Evolutionary conservation across 2,113 vertebrate genomes (phyloP), one percentile per base, ranked within the genome.

Genomic region (Lampris megalopsis): DNA sequence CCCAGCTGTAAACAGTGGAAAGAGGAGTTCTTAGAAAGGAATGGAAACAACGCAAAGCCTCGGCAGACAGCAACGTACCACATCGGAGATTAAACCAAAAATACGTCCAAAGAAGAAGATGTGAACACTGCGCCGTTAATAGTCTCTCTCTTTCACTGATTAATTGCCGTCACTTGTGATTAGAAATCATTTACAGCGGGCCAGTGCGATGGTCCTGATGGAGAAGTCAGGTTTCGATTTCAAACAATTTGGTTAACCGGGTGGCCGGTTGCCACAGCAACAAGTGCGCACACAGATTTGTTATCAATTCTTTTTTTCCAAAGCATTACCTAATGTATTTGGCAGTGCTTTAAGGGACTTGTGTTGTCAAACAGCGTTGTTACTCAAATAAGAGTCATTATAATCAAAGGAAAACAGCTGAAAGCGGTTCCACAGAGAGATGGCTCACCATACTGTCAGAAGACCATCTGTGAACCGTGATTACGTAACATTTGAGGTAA

Each of bases 401-500:
- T 69, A 67, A 71, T 73, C 43, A 58, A n/a, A 56, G 53, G 24
- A 24, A 24, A 74, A 41, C 1, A 54, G 67, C 40, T 6, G 79
- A 75, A 72, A 38, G 3, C 2, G 24, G 68, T 52, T 73, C 85
- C 71, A 78, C 45, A 74, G 8, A 40, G 1, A 37, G 9, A 59
- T 4, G 0, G 5, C 50, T 53, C 24, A 52, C 49, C 9, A 52
- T 5, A 6, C 5, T 68, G 53, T 60, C 68, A 78, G 10, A 75
- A 62, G 74, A 57, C 7, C 68, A 79, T 78, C 60, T 68, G 80
- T 66, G 48, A 63, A 38, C 57, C 60, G 66, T 73, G 71, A 83
- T 83, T 77, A 88, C 83, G 78, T 73, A 87, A 83, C 71, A 87
- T 80, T 72, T 83, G 66, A 77, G 69, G 67, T 61, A 80, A 80